Conservation (phyloP, 1,140 invertebrate genomes). For the Asbolus verrucosus region DNA sequence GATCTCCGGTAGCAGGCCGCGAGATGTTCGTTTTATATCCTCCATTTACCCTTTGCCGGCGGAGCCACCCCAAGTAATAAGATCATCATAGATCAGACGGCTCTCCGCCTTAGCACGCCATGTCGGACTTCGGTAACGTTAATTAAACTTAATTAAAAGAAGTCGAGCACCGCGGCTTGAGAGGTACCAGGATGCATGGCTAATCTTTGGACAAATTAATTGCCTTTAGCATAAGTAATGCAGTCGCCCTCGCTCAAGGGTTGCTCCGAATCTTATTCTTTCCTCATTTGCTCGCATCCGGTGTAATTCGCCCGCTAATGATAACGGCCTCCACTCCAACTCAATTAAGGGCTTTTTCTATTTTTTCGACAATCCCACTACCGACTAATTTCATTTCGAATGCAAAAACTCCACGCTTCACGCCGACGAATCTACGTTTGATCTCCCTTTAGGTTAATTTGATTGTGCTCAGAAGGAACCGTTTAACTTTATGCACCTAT, state of each 20-base stretch:
- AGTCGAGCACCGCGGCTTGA: slow-evolving; percentile 55
- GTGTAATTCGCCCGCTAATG: slow-evolving; percentile 47
- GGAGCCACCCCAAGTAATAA: slow-evolving; percentile 55
- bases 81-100: slow-evolving; percentile 63
- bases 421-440: too few relatives aligned
- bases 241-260: slow-evolving; percentile 50
- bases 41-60: slow-evolving; percentile 56
- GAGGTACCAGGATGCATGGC: slow-evolving; percentile 61
- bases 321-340: slow-evolving; percentile 44
- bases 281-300: slow-evolving; percentile 45
- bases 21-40: slow-evolving; percentile 57
- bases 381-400: too few relatives aligned
- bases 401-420: too few relatives aligned
- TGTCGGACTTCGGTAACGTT: slow-evolving; percentile 63
- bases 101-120: slow-evolving; percentile 47
- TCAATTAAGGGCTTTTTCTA: slow-evolving; percentile 42
- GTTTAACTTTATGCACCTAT: too few relatives aligned
- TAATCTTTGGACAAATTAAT: slow-evolving; percentile 64
- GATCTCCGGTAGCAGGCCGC: slow-evolving; percentile 54
- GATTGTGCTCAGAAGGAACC: too few relatives aligned
- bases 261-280: slow-evolving; percentile 33
- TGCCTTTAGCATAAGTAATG: slow-evolving; percentile 62
- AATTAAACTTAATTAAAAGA: slow-evolving; percentile 65
- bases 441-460: too few relatives aligned
- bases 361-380: too few relatives aligned